Base-by-base conservation (phyloP, 2,113 vertebrate genomes). In the Zeus faber region DNA sequence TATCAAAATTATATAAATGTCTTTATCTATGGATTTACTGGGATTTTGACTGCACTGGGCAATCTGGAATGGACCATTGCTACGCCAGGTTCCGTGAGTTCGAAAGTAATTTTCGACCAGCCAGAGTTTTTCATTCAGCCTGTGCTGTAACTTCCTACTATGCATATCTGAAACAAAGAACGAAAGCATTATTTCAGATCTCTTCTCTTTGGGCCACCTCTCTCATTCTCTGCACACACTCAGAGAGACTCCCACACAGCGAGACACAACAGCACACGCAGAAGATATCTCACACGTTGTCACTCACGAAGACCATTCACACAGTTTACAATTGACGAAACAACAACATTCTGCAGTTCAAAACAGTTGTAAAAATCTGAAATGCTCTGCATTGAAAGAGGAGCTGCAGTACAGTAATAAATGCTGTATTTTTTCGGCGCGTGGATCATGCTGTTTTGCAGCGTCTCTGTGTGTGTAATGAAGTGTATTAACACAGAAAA, bases 161-260 rank as follows among this genome's bases (percentile, higher is more conserved):
- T 87, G 84, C 83, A 83, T 77, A 89, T 91, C 90, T 91, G 90
- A 89, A 91, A 91, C 86, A 91, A 88, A 89, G 84, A 91, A 90
- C 67, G 72, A 89, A 88, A 91, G 79, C 85, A 87, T 91, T 91
- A 91, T 91, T 91, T 90, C 90, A 91, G 90, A 88, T 91, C 90
- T 91, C 90, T 84, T 88, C 76, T 89, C 87, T 89, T 91, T 91
- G 88, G 90, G 90, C 89, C 76, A 86, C 80, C 83, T 70, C 77
- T 74, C 64, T 63, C 76, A 77, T 51, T 73, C 76, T 74, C 67
- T 68, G 56, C 65, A 81, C 56, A 64, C 67, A 62, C 58, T 65
- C 64, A 75, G 51, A 72, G 52, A 68, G 48, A 67, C 56, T 43
- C 51, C 53, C 52, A 68, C 53, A 78, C 59, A 70, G 45, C n/a